phyloP scores from a whole-genome alignment of 2,113 vertebrate genomes.

The Leptocoma aspasia region DNA sequence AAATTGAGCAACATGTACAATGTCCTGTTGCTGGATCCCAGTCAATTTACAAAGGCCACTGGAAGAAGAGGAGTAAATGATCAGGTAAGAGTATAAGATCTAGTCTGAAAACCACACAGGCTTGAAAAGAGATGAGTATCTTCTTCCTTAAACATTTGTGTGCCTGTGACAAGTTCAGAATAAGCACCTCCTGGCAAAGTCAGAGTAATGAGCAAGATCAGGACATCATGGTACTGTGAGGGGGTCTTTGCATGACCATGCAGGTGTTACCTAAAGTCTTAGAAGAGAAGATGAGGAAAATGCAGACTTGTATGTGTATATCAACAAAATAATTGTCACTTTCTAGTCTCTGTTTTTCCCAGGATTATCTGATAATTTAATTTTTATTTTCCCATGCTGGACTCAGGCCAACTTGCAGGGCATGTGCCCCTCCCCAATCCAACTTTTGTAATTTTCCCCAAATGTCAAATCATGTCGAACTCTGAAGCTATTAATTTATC shows the following conservation, averaged over 20 bases:
- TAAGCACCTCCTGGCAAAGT: neutral
- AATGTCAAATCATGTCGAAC: neutral
- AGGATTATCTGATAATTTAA: neutral
- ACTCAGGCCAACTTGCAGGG: neutral
- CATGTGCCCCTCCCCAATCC: rapidly evolving
- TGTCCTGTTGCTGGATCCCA: neutral
- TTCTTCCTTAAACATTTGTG: neutral
- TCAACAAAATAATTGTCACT: neutral
- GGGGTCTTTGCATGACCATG: neutral
- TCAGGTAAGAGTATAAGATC: neutral
- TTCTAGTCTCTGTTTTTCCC: neutral
- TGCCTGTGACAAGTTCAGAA: neutral
- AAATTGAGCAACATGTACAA: neutral
- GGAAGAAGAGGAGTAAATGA: neutral
- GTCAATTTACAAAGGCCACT: neutral
- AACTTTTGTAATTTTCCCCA: neutral
- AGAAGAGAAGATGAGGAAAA: neutral
- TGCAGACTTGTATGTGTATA: neutral
- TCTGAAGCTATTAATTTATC: neutral
- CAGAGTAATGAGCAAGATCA: neutral
- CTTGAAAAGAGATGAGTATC: neutral
- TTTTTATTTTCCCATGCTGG: neutral
- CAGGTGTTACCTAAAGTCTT: neutral
- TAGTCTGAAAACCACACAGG: neutral
- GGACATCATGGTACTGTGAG: neutral